Evolutionary conservation across 2,113 vertebrate species (phyloP).

Genomic region (Euleptes europaea): DNA sequence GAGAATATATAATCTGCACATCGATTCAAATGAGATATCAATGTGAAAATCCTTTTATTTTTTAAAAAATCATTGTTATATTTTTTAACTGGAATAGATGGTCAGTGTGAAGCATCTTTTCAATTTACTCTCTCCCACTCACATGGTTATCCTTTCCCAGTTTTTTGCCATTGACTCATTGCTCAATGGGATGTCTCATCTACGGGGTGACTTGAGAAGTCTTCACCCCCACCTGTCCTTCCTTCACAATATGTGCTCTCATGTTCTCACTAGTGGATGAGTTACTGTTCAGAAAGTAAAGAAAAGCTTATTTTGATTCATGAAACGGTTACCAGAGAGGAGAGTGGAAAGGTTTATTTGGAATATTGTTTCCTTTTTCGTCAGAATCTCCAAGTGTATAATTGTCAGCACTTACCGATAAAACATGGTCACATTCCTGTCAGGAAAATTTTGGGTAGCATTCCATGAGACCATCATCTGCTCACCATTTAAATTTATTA

Average conservation of each 20-base stretch:
- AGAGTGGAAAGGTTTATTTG: not conserved
- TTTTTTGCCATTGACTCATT: no score
- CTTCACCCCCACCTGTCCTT: no score
- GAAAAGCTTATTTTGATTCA: not conserved
- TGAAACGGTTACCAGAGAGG: not conserved
- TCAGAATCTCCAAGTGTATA: not conserved
- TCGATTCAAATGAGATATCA: no score
- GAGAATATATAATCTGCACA: no score
- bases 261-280: not conserved
- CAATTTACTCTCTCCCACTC: no score
- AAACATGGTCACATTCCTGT: constrained; percentile 53
- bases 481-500: constrained; percentile 66
- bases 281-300: not conserved
- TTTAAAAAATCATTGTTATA: no score
- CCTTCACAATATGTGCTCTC: not conserved
- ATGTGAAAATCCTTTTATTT: no score
- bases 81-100: no score
- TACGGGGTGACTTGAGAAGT: no score
- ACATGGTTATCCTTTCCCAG: no score
- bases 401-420: constrained; percentile 61
- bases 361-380: not conserved
- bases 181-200: no score
- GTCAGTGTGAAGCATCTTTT: no score
- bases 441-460: not conserved
- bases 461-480: constrained; percentile 61